A percentile compares a stretch with the other conserved stretches of the same genome.
Evolutionary conservation across 2,113 vertebrate species (phyloP).

Genomic region (Paracanthobrama guichenoti): DNA sequence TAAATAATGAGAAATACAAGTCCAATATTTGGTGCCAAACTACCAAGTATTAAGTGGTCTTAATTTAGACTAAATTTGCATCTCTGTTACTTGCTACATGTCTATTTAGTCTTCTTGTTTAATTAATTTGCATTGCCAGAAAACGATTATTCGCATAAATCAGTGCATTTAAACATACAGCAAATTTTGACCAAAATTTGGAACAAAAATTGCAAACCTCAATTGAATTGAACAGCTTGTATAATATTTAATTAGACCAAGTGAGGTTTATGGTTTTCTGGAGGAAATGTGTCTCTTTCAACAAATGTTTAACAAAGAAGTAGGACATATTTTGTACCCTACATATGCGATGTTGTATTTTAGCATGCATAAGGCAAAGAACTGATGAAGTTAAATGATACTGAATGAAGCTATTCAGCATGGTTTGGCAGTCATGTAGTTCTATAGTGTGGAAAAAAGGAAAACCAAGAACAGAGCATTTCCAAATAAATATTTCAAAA

Average conservation of each 20-base stretch:
- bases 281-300: background rate
- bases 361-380: background rate
- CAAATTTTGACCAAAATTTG: too few species aligned
- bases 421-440: background rate
- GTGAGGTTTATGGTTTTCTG: background rate
- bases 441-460: background rate
- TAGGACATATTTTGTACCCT: background rate
- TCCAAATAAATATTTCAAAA: background rate
- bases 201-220: background rate
- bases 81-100: background rate
- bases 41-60: background rate
- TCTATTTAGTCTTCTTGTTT: background rate
- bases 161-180: background rate
- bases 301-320: background rate
- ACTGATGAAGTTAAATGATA: background rate
- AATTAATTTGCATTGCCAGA: too few species aligned
- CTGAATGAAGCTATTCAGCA: constrained; percentile 1
- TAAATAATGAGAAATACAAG: background rate
- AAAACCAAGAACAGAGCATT: background rate
- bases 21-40: background rate
- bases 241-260: background rate
- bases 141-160: background rate
- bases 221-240: background rate
- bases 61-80: background rate
- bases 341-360: background rate